A percentile compares a stretch with the other conserved stretches of the same genome.
phyloP scores from a whole-genome alignment of 2,888 invertebrate genomes.

The Nebria salina region DNA sequence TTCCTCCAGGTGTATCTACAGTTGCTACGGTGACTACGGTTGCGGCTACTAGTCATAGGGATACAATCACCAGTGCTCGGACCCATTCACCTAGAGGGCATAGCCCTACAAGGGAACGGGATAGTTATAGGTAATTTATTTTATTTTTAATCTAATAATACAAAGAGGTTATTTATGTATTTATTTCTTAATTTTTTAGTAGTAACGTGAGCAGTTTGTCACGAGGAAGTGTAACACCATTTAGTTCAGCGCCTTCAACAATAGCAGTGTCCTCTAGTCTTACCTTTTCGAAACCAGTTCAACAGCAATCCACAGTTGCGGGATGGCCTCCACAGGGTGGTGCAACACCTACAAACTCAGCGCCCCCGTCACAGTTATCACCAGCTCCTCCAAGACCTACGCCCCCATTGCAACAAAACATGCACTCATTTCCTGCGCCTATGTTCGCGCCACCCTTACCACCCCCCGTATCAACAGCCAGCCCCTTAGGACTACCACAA shows the following conservation, averaged over 20 bases:
- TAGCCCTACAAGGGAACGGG: constrained; percentile 82
- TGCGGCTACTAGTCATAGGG: constrained; percentile 63
- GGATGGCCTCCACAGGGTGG: constrained; percentile 18
- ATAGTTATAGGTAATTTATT: constrained; percentile 78
- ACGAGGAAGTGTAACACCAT: constrained; percentile 68
- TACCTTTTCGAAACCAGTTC: constrained; percentile 64
- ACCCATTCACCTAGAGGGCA: constrained; percentile 79
- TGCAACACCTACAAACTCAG: constrained; percentile 65
- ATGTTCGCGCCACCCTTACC: constrained; percentile 70
- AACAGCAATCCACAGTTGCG: constrained; percentile 10
- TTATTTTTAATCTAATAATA: no score
- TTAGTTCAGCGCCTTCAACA: constrained; percentile 54
- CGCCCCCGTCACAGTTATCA: constrained; percentile 63
- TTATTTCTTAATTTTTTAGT: constrained; percentile 60
- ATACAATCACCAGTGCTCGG: constrained; percentile 60
- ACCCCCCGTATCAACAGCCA: constrained; percentile 63
- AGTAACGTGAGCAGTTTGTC: constrained; percentile 88
- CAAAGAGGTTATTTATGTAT: background rate
- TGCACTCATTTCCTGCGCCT: constrained; percentile 60
- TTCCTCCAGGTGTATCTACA: no score
- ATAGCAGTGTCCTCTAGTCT: constrained; percentile 69
- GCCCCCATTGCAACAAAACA: constrained; percentile 54
- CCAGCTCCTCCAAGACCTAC: constrained; percentile 63
- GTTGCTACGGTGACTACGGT: constrained; percentile 55
- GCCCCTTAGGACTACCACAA: constrained; percentile 56